Evolutionary conservation across 2,888 invertebrate species (phyloP).

Genomic region (Nowickia ferox): DNA sequence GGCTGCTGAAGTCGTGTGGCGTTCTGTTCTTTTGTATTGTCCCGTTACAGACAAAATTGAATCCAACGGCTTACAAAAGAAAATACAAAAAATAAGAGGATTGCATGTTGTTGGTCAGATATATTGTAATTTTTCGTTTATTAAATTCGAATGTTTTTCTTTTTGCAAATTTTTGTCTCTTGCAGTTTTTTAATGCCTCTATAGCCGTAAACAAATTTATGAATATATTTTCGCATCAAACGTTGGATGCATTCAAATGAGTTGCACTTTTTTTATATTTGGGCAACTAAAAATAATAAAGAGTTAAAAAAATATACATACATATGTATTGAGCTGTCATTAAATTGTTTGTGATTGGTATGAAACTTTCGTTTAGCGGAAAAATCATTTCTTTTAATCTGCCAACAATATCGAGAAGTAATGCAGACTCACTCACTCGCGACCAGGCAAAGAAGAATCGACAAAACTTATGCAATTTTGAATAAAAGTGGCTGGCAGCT

Average conservation of each 20-base stretch:
- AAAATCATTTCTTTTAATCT: constrained; percentile 41
- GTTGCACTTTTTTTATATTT: constrained; percentile 69
- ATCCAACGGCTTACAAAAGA: background rate
- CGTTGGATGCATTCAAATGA: constrained; percentile 56
- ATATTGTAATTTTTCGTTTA: constrained; percentile 27
- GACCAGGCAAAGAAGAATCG: constrained; percentile 25
- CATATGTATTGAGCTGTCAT: constrained; percentile 72
- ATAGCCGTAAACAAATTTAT: constrained; percentile 57
- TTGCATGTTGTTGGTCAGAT: constrained; percentile 66
- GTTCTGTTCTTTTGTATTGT: constrained; percentile 29
- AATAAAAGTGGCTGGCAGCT: constrained; percentile 18
- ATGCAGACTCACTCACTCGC: constrained; percentile 8
- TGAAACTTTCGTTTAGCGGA: constrained; percentile 66
- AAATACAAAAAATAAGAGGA: constrained; percentile 6
- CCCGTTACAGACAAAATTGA: constrained; percentile 41
- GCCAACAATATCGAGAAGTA: background rate
- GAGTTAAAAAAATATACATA: constrained; percentile 2
- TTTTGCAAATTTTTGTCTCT: background rate
- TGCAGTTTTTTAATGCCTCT: constrained; percentile 61
- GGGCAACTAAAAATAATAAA: constrained; percentile 50
- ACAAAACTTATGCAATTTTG: constrained; percentile 33
- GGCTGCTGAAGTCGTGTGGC: constrained; percentile 54
- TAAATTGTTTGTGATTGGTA: constrained; percentile 72
- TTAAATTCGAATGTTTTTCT: constrained; percentile 25
- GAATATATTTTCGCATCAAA: constrained; percentile 37